Evolutionary conservation across 1,140 invertebrate species (phyloP).

Genomic region (Rhopalosiphum padi): DNA sequence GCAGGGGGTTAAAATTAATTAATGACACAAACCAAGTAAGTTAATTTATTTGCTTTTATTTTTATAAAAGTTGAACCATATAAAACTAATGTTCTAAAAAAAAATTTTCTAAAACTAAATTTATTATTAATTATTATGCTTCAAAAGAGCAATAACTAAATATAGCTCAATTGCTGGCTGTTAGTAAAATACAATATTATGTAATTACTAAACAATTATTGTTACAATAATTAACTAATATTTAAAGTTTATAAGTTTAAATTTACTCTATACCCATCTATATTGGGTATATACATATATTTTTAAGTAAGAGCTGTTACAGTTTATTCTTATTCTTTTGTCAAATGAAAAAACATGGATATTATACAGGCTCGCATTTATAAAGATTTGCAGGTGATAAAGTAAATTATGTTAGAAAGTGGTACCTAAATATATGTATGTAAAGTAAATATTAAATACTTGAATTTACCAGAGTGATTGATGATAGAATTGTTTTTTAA

Average conservation of each 20-base stretch:
- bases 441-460: not conserved
- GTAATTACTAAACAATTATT: too few species aligned
- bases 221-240: too few species aligned
- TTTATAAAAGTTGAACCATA: not conserved
- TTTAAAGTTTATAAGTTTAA: too few species aligned
- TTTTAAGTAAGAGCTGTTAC: too few species aligned
- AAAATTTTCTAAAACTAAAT: not conserved
- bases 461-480: constrained; percentile 32
- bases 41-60: not conserved
- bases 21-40: not conserved
- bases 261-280: too few species aligned
- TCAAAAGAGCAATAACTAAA: not conserved
- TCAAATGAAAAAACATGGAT: not conserved
- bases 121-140: not conserved
- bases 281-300: too few species aligned
- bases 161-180: not conserved
- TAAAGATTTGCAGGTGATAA: not conserved
- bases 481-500: constrained; percentile 64
- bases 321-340: too few species aligned
- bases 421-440: not conserved
- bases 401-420: not conserved
- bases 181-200: too few species aligned
- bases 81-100: not conserved
- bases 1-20: not conserved
- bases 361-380: not conserved